Conservation (phyloP, 92 coral and sea anemone species). For the Palythoa grandis region DNA sequence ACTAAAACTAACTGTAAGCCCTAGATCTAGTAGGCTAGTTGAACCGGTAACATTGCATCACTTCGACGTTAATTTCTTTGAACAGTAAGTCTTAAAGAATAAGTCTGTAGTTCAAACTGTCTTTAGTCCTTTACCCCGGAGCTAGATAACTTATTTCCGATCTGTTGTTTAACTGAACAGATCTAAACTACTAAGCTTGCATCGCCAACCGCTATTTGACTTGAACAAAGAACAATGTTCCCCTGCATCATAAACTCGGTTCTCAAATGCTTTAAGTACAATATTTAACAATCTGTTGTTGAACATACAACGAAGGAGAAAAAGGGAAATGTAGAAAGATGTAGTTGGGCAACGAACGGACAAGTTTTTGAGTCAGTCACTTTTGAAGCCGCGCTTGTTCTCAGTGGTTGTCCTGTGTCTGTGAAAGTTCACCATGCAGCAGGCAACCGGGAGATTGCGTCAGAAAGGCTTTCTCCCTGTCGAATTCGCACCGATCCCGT, state of each 20-base stretch:
- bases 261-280: background rate
- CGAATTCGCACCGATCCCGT: background rate
- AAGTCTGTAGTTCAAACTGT: background rate
- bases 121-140: background rate
- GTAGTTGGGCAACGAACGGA: background rate
- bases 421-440: background rate
- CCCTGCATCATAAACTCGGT: constrained; percentile 35
- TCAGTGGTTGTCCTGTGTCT: background rate
- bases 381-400: background rate
- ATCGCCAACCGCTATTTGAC: constrained; percentile 36
- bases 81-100: background rate
- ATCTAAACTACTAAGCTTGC: background rate
- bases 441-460: background rate
- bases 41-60: background rate
- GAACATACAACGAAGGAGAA: background rate
- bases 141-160: background rate
- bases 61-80: background rate
- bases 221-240: constrained; percentile 3
- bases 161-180: background rate
- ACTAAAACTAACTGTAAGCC: background rate
- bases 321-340: background rate
- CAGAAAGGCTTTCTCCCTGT: background rate
- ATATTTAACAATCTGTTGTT: background rate
- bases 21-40: background rate
- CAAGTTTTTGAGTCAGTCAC: background rate